phyloP scores from a whole-genome alignment of 2,797 vertebrate species.

The Parambassis ranga region DNA sequence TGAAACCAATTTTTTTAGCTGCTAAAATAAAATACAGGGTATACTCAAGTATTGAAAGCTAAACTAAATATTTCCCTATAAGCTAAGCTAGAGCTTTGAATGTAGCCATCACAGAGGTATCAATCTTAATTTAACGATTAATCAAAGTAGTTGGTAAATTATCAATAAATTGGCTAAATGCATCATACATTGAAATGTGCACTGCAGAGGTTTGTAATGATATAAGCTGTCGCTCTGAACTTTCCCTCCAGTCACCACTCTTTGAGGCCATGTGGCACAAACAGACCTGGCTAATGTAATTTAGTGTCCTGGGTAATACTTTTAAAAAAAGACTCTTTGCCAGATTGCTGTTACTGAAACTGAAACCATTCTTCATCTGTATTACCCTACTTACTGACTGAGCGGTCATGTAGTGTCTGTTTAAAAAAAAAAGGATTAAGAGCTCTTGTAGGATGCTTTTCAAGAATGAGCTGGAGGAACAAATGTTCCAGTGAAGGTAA shows the following conservation, averaged over 20 bases:
- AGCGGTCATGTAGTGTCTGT: constrained; percentile 40
- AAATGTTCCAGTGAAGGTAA: constrained; percentile 35
- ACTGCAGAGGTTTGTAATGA: neutral
- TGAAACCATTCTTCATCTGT: constrained; percentile 52
- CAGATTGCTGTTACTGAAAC: constrained; percentile 42
- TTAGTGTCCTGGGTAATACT: constrained; percentile 24
- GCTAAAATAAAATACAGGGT: too few relatives aligned
- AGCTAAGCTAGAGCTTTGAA: too few relatives aligned
- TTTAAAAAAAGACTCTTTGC: constrained; percentile 35
- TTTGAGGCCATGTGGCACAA: constrained; percentile 1
- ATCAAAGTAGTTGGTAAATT: too few relatives aligned
- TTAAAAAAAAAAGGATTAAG: constrained; percentile 53
- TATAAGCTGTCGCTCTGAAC: too few relatives aligned
- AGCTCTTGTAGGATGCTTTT: constrained; percentile 53
- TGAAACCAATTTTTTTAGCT: too few relatives aligned
- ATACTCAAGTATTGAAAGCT: too few relatives aligned
- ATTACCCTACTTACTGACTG: constrained; percentile 42
- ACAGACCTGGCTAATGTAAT: constrained; percentile 25
- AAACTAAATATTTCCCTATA: too few relatives aligned
- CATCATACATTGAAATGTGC: too few relatives aligned
- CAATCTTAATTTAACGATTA: too few relatives aligned
- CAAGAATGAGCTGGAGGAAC: constrained; percentile 37
- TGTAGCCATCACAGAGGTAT: too few relatives aligned
- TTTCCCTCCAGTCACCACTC: neutral
- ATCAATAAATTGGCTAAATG: too few relatives aligned